A percentile compares a stretch with the other conserved stretches of the same genome.
These are phyloP conservation scores for Lepas anatifera DNA, from an alignment of 2,888 invertebrate species.

Conservation along the genomic window DNA sequence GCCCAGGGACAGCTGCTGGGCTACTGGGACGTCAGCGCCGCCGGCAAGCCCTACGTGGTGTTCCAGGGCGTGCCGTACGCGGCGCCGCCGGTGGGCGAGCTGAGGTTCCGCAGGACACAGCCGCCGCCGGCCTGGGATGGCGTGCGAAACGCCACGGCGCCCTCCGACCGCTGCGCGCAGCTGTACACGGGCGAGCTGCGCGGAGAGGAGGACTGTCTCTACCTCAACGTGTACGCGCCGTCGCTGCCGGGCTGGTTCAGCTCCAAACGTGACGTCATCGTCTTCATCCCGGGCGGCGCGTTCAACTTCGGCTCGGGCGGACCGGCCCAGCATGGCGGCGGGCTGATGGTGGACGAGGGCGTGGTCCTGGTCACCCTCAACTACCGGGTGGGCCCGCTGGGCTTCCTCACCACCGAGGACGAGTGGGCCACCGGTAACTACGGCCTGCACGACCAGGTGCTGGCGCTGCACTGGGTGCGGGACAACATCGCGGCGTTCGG, in stretches of 20 bases:
- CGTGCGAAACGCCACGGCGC: conserved; percentile 61
- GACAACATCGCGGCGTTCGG: conserved; percentile 15
- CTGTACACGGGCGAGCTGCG: conserved; percentile 79
- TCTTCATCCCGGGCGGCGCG: conserved; percentile 29
- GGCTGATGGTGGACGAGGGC: conserved; percentile 20
- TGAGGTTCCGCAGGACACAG: not conserved
- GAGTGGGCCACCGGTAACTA: conserved; percentile 16
- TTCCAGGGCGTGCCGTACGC: conserved; percentile 69
- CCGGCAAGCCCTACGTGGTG: not conserved
- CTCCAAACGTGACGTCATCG: conserved; percentile 15
- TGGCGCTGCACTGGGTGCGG: conserved; percentile 17
- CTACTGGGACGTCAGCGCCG: conserved; percentile 37
- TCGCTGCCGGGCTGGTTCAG: conserved; percentile 21
- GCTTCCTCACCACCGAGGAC: conserved; percentile 17
- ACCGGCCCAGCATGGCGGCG: conserved; percentile 18
- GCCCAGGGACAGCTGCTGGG: conserved; percentile 69
- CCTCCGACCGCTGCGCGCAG: conserved; percentile 80
- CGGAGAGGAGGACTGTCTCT: conserved; percentile 89
- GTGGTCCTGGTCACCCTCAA: conserved; percentile 25
- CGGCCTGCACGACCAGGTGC: conserved; percentile 16
- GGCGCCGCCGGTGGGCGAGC: conserved; percentile 64
- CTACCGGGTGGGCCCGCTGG: conserved; percentile 25
- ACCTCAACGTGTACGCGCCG: conserved; percentile 90
- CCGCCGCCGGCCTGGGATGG: conserved; percentile 34
- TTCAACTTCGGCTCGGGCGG: conserved; percentile 24